These are phyloP conservation scores for Eulemur coronatus DNA, from an alignment of 2,797 vertebrate species.

Conservation along the genomic window DNA sequence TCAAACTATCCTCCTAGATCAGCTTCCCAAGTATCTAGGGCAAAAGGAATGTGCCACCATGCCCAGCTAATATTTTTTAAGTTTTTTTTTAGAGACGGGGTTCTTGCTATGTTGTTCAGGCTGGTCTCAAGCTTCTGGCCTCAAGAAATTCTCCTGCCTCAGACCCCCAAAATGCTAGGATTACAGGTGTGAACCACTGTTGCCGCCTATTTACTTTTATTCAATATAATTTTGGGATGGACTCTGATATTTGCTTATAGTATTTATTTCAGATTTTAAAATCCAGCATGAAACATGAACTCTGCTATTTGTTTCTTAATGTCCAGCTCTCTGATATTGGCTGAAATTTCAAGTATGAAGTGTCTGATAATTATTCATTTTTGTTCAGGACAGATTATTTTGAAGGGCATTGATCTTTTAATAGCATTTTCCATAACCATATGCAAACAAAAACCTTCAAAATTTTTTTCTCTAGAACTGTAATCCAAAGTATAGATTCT, in stretches of 20 bases:
- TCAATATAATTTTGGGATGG: not conserved
- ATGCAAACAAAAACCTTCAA: not conserved
- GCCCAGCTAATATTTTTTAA: not conserved
- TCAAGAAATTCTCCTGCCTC: not conserved
- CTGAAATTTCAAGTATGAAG: slow-evolving; percentile 8
- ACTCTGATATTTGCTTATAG: not conserved
- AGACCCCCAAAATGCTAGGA: not conserved
- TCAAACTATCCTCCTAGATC: not conserved
- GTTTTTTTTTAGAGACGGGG: not conserved
- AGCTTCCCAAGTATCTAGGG: not conserved
- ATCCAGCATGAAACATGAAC: not conserved
- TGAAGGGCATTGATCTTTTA: not conserved
- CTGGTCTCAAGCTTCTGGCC: not conserved
- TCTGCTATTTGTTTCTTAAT: not conserved
- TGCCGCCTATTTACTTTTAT: not conserved
- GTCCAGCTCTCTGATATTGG: not conserved
- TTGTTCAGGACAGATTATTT: not conserved
- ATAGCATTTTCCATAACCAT: not conserved
- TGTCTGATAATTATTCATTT: not conserved
- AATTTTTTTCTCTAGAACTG: not conserved
- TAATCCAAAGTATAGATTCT: not conserved
- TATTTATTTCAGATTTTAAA: not conserved
- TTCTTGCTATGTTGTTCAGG: not conserved
- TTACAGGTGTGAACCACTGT: not conserved
- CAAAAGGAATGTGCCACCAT: not conserved